Percentiles rank a stretch among this genome's conserved stretches.
Conservation (phyloP, 2,113 vertebrate genomes). For the Axis porcinus region DNA sequence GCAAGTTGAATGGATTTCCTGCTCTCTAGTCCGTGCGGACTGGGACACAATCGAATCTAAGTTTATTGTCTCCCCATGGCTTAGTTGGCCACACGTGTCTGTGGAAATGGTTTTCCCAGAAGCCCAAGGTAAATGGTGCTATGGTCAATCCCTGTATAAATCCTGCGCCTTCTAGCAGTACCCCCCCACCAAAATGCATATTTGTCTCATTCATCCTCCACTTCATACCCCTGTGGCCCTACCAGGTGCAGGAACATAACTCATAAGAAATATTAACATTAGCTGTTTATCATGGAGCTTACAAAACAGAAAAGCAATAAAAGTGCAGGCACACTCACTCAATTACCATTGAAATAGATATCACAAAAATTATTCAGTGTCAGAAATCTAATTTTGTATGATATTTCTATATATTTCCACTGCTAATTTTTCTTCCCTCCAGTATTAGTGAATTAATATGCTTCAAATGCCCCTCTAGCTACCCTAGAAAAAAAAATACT, state of each 20-base stretch:
- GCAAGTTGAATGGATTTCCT: neutral
- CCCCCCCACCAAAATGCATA: constrained; percentile 72
- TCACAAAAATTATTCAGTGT: constrained; percentile 87
- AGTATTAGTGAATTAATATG: constrained; percentile 84
- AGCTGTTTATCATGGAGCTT: constrained; percentile 82
- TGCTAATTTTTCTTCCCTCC: constrained; percentile 79
- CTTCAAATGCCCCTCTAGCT: constrained; percentile 88
- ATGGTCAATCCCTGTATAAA: constrained; percentile 42
- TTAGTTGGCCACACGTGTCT: neutral
- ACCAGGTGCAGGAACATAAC: constrained; percentile 74
- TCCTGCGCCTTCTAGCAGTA: constrained; percentile 63
- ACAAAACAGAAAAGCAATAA: constrained; percentile 85
- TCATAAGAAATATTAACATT: constrained; percentile 84
- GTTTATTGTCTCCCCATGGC: neutral
- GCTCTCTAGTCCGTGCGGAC: neutral
- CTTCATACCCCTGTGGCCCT: constrained; percentile 79
- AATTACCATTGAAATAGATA: constrained; percentile 82
- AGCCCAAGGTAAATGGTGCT: neutral
- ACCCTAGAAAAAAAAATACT: constrained; percentile 85
- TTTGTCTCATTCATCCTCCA: constrained; percentile 75
- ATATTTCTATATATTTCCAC: constrained; percentile 84
- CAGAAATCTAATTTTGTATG: constrained; percentile 87
- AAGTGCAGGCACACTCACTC: constrained; percentile 66
- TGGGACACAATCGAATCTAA: neutral
- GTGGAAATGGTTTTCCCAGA: neutral